Base-by-base conservation (phyloP, 2,113 vertebrate species). In the Pomatostomus ruficeps region DNA sequence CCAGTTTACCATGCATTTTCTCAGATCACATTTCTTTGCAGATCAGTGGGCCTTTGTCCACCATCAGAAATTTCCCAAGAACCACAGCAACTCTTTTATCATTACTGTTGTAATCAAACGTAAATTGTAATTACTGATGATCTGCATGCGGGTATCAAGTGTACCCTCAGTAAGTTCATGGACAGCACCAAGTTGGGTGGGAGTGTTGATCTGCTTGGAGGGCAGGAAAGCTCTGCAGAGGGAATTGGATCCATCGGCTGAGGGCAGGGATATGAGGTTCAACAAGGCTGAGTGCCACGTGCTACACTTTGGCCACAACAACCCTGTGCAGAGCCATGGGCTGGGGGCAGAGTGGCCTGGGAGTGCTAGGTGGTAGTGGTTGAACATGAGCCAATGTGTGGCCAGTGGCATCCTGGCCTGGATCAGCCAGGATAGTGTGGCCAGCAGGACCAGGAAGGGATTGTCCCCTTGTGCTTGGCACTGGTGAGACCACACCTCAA, bases 251-350 rank as follows among this genome's bases (percentile, higher is more conserved):
- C 1, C 7, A 2, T 31, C 48, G 25, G 48, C 65, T 33, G 14
- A 78, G 57, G 29, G 40, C 13, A 63, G 21, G 9, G 5, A 5
- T 11, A 10, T 35, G 35, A 55, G 75, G 25, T 72, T 48, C 11
- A 26, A 15, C 21, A 49, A 18, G 35, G 31, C 25, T 35, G 31
- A 23, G 66, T 63, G 11, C 31, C 57, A 31, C 9, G 21, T 57
- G 42, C 42, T 48, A 31, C 21, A 10, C 57, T 63, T 71, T 0
- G 3, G 29, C 31, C 49, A 49, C 66, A 49, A 59, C n/a, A 38
- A 5, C 11, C 14, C 48, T 1, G 0, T 35, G 54, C 48, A 72
- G 57, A 19, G 31, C 49, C 65, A 2, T 1, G 7, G 51, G 43
- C 36, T 43, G 67, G 22, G 22, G 18, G 12, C 20, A 87, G 45